These are phyloP conservation scores for Anastatus disparis DNA, from an alignment of 1,140 invertebrate genomes.

Conservation along the genomic window DNA sequence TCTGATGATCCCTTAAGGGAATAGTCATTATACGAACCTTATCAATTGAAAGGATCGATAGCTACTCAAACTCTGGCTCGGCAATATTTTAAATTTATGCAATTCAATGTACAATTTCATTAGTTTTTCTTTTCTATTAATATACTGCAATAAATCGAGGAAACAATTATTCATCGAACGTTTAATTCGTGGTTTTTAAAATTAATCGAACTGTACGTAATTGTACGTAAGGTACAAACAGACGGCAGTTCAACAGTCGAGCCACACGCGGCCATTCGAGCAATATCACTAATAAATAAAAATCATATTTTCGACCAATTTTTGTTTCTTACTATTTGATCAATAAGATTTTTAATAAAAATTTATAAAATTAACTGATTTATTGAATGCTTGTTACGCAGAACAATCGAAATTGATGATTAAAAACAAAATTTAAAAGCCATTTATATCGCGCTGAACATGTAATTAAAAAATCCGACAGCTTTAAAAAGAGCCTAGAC, in stretches of 20 bases:
- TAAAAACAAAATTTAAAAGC: conserved; percentile 9
- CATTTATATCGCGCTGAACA: neutral
- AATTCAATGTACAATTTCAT: conserved; percentile 24
- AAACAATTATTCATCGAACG: conserved; percentile 13
- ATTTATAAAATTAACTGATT: no score
- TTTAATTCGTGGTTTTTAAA: conserved; percentile 1
- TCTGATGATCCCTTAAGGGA: neutral
- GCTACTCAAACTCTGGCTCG: conserved; percentile 21
- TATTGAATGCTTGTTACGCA: no score
- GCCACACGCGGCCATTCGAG: conserved; percentile 3
- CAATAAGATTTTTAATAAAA: no score
- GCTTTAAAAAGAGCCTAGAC: conserved; percentile 31
- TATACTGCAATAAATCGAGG: conserved; percentile 1
- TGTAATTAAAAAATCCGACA: conserved; percentile 36
- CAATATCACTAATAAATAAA: neutral
- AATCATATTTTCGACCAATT: conserved; percentile 2
- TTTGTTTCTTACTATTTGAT: neutral
- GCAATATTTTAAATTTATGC: conserved; percentile 11
- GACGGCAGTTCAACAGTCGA: conserved; percentile 28
- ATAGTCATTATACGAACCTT: neutral
- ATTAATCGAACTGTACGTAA: conserved; percentile 14
- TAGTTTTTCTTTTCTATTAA: neutral
- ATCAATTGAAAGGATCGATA: neutral
- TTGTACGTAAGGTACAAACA: conserved; percentile 18
- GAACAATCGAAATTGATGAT: neutral